Conservation (phyloP, 2,797 vertebrate genomes). For the Acrossocheilus wenchowensis region DNA sequence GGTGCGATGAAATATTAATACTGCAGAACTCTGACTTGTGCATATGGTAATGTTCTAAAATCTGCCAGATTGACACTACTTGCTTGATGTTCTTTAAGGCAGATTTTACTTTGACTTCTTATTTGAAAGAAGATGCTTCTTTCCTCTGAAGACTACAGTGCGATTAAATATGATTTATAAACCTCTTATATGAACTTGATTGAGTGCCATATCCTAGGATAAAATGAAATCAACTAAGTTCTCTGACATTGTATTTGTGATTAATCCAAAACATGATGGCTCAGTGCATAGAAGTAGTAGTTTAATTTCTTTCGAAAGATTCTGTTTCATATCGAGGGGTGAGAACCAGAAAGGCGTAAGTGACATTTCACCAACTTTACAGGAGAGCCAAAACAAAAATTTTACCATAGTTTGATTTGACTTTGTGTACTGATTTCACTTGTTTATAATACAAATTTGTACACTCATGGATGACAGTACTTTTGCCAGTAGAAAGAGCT, state of each 20-base stretch:
- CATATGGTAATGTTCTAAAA: slow-evolving; percentile 16
- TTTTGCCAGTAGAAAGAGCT: too few relatives aligned
- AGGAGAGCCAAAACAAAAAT: too few relatives aligned
- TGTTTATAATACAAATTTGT: too few relatives aligned
- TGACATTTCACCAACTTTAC: too few relatives aligned
- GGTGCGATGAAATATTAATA: slow-evolving; percentile 21
- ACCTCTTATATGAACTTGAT: not conserved
- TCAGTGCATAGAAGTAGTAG: too few relatives aligned
- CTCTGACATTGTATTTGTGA: not conserved
- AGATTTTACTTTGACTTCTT: not conserved
- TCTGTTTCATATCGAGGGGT: not conserved
- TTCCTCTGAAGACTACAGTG: not conserved
- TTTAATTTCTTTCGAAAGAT: too few relatives aligned
- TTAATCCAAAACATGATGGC: not conserved
- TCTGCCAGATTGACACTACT: not conserved
- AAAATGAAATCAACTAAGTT: not conserved
- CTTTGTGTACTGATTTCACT: too few relatives aligned
- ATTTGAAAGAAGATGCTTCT: not conserved
- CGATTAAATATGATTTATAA: not conserved
- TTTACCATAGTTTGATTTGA: too few relatives aligned
- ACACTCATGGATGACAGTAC: too few relatives aligned
- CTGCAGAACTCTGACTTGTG: slow-evolving; percentile 1
- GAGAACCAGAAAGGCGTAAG: too few relatives aligned
- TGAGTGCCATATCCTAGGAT: not conserved
- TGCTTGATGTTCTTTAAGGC: not conserved